These are phyloP conservation scores for Dilophus febrilis DNA, from an alignment of 2,888 invertebrate species.

Conservation along the genomic window DNA sequence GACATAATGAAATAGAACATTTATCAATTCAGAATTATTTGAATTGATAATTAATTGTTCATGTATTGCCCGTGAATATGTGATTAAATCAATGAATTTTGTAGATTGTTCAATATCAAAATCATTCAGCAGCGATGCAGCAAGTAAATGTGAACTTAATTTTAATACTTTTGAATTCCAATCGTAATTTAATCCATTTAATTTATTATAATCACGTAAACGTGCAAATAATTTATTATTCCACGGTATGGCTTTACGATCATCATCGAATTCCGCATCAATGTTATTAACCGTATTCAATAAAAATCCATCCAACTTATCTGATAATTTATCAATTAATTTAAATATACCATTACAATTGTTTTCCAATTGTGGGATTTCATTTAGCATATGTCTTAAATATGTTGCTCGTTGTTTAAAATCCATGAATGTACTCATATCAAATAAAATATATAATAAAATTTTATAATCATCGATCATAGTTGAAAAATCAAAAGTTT, in stretches of 20 bases:
- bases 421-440: conserved; percentile 26
- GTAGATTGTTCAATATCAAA: conserved; percentile 12
- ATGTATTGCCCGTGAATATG: conserved; percentile 23
- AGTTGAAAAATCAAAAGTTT: conserved; percentile 10
- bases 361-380: not conserved
- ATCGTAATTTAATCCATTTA: conserved; percentile 5
- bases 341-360: no score
- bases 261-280: no score
- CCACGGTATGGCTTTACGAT: conserved; percentile 23
- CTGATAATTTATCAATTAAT: no score
- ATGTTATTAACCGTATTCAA: no score
- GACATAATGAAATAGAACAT: no score
- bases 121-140: conserved; percentile 14
- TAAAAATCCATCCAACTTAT: conserved; percentile 7
- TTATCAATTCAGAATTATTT: conserved; percentile 21
- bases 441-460: conserved; percentile 30
- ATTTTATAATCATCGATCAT: conserved; percentile 14
- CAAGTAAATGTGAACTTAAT: conserved; percentile 18
- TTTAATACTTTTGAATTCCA: conserved; percentile 10
- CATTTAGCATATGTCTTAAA: conserved; percentile 13
- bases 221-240: conserved; percentile 22
- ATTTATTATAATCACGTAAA: conserved; percentile 20
- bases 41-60: conserved; percentile 18
- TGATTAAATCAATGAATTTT: conserved; percentile 18
- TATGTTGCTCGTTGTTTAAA: conserved; percentile 21